Evolutionary conservation across 2,888 invertebrate genomes (phyloP), one percentile per base, ranked within the genome.

Genomic region (Drosophila meridiana): DNA sequence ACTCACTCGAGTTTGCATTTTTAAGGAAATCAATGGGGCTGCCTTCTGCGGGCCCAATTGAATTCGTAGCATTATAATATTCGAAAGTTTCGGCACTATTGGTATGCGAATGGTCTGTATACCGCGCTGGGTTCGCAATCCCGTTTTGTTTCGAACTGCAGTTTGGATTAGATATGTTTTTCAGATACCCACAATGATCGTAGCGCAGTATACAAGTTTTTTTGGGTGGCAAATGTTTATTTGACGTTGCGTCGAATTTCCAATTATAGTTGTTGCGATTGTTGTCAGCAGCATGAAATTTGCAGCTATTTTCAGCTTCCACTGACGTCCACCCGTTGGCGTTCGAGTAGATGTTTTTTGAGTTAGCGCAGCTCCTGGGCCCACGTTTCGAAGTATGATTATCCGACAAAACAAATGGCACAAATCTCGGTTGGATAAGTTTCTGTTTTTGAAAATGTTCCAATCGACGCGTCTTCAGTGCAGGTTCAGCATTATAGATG

Each of bases 101-200:
- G 1, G 32, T 14, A 7, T 7, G 47, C 3, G n/a, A 47, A 14
- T 9, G 30, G 20, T 28, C 52, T 28, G 50, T 8, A 57, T 52
- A 13, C 48, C 30, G 11, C 14, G 26, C 47, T 28, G 36, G 11
- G 43, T 26, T 45, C 9, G 26, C 7, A 8, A 26, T 20, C 30
- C 36, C n/a, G 36, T 64, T 65, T 11, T 71, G 66, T 28, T 56
- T 36, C 13, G 36, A 42, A 32, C 20, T 40, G 42, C 40, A 45
- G 50, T 13, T 68, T 36, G 69, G n/a, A 3, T 42, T 32, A 53
- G 57, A 58, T 61, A 80, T 57, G 34, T 74, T 80, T 42, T 89
- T 92, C 4, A 92, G 77, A 38, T 91, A 89, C 0, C 91, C 92
- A 56, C 87, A 82, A 60, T 82, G 87, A 79, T 92, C 92, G 75